A percentile compares a stretch with the other conserved stretches of the same genome.
Evolutionary conservation across 2,113 vertebrate genomes (phyloP).

Genomic region (Aplodontia rufa): DNA sequence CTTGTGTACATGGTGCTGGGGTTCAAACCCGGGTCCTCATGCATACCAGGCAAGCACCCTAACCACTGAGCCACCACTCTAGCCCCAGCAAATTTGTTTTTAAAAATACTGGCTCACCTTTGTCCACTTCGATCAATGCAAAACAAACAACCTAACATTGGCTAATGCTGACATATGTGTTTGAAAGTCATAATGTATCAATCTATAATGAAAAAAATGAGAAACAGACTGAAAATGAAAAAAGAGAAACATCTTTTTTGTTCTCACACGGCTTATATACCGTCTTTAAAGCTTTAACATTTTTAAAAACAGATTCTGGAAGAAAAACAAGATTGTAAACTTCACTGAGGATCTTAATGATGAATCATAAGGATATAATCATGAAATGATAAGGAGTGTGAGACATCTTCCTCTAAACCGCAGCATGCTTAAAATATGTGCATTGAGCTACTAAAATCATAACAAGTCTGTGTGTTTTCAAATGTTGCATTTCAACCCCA

Average conservation of each 20-base stretch:
- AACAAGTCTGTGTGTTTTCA: not conserved
- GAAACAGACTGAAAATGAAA: constrained; percentile 30
- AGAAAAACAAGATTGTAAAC: not conserved
- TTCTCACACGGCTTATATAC: not conserved
- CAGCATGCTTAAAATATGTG: not conserved
- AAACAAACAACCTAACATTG: not conserved
- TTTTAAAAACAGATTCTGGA: constrained; percentile 14
- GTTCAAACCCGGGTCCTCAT: too few species aligned
- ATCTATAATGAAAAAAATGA: constrained; percentile 13
- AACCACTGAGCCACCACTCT: too few species aligned
- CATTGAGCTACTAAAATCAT: not conserved
- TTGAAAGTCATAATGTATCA: not conserved
- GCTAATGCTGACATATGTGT: not conserved
- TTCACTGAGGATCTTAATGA: not conserved
- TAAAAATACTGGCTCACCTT: not conserved
- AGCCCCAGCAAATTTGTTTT: not conserved
- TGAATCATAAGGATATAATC: not conserved
- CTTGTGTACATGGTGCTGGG: too few species aligned
- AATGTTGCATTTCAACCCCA: constrained; percentile 47
- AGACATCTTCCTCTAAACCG: not conserved
- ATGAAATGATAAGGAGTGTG: not conserved
- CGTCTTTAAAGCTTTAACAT: not conserved
- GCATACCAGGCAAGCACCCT: too few species aligned
- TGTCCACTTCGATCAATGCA: not conserved
- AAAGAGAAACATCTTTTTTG: not conserved